These are phyloP conservation scores for Paradisaea rubra DNA, from an alignment of 2,113 vertebrate species.

Conservation along the genomic window DNA sequence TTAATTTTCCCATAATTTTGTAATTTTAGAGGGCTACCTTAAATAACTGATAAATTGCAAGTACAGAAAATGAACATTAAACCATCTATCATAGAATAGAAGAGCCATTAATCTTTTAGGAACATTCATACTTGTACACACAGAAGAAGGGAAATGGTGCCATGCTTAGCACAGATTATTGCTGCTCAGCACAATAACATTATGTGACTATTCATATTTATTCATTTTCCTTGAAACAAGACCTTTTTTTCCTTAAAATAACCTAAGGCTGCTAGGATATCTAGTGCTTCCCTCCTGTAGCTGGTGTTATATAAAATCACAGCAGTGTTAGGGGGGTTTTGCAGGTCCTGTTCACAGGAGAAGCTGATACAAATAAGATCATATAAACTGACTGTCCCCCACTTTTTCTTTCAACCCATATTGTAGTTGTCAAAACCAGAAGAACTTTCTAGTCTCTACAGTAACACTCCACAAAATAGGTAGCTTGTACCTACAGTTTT, in stretches of 20 bases:
- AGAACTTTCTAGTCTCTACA: background rate
- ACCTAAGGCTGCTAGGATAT: background rate
- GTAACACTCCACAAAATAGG: background rate
- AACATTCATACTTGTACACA: fast-evolving
- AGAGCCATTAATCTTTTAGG: background rate
- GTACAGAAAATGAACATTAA: background rate
- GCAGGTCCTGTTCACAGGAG: background rate
- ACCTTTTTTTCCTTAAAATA: background rate
- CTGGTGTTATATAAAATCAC: background rate
- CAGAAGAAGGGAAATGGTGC: background rate
- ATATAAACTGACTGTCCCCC: fast-evolving
- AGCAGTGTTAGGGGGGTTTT: background rate
- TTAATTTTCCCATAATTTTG: background rate
- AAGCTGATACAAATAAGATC: background rate
- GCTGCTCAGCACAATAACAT: background rate
- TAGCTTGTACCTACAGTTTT: background rate
- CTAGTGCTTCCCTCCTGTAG: background rate
- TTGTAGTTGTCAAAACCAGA: background rate
- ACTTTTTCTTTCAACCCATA: background rate
- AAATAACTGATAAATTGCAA: background rate
- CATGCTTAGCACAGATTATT: background rate
- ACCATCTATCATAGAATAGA: background rate
- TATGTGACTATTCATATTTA: background rate
- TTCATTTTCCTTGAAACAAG: background rate
- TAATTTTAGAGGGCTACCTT: background rate